phyloP scores from a whole-genome alignment of 2,888 invertebrate species.

The Drosophila pseudotalamancana region DNA sequence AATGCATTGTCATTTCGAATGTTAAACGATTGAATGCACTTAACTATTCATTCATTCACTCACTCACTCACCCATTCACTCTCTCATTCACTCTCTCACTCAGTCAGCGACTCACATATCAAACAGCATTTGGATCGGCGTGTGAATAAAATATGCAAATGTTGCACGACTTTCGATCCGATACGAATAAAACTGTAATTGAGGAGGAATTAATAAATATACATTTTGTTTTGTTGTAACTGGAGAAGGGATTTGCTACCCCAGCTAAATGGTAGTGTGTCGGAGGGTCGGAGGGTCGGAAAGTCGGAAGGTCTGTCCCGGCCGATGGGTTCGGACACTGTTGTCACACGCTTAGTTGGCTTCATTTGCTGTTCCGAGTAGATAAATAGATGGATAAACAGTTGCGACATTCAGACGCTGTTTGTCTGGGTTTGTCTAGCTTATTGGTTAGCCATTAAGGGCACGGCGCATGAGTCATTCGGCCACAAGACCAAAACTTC shows the following conservation, averaged over 20 bases:
- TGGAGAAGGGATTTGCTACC: slow-evolving; percentile 38
- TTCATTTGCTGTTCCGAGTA: slow-evolving; percentile 50
- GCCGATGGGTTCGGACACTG: neutral
- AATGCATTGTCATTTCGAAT: slow-evolving; percentile 63
- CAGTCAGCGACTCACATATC: slow-evolving; percentile 8
- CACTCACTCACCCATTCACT: too few relatives aligned
- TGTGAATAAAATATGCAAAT: slow-evolving; percentile 72
- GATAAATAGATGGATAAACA: slow-evolving; percentile 69
- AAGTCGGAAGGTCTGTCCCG: too few relatives aligned
- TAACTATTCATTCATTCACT: slow-evolving; percentile 2
- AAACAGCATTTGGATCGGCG: slow-evolving; percentile 32
- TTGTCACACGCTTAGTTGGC: slow-evolving; percentile 75
- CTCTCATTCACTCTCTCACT: too few relatives aligned
- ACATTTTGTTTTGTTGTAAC: slow-evolving; percentile 35
- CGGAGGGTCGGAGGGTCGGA: too few relatives aligned
- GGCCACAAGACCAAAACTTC: slow-evolving; percentile 31
- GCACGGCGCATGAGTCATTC: slow-evolving; percentile 35
- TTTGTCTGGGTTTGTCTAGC: slow-evolving; percentile 46
- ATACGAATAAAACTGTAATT: slow-evolving; percentile 59
- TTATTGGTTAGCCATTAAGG: slow-evolving; percentile 40
- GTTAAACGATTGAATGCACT: slow-evolving; percentile 55
- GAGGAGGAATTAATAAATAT: slow-evolving; percentile 59
- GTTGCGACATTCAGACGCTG: slow-evolving; percentile 44
- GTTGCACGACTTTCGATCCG: slow-evolving; percentile 29
- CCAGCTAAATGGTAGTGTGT: slow-evolving; percentile 23